Percentiles rank a stretch among this genome's conserved stretches.
These are phyloP conservation scores for Megaustenia siamemsis DNA, from an alignment of 2,888 invertebrate genomes.

Conservation along the genomic window DNA sequence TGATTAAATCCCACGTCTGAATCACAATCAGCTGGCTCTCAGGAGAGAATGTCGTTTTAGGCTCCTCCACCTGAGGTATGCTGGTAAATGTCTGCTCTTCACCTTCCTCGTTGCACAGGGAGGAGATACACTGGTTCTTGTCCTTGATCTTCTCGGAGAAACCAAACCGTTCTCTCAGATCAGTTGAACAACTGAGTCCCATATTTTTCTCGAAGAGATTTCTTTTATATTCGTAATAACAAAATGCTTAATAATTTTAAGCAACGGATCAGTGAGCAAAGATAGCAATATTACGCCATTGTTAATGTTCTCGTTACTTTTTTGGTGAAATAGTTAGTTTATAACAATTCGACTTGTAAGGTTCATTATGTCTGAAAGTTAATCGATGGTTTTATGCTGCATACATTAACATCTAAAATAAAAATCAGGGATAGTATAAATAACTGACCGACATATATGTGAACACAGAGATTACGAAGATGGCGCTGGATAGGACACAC, in stretches of 20 bases:
- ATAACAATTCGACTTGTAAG: neutral
- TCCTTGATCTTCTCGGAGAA: constrained; percentile 44
- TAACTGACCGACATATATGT: too few relatives aligned
- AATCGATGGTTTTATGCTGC: neutral
- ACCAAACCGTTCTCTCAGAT: constrained; percentile 35
- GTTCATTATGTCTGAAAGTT: neutral
- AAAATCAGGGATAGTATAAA: too few relatives aligned
- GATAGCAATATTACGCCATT: neutral
- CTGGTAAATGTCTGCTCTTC: constrained; percentile 42
- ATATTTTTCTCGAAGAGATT: neutral
- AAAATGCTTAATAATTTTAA: neutral
- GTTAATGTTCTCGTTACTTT: neutral
- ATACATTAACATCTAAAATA: too few relatives aligned
- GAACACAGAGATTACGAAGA: too few relatives aligned
- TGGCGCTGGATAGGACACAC: too few relatives aligned
- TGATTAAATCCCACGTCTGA: constrained; percentile 67
- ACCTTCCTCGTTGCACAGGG: constrained; percentile 44
- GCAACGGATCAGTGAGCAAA: neutral
- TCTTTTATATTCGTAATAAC: neutral
- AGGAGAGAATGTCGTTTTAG: constrained; percentile 62
- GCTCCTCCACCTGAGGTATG: neutral
- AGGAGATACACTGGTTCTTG: constrained; percentile 33
- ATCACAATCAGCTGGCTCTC: constrained; percentile 64
- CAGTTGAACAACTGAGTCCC: constrained; percentile 45
- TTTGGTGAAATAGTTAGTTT: neutral